Conservation (phyloP, 2,888 invertebrate species). For the Yponomeuta plumbellus region DNA sequence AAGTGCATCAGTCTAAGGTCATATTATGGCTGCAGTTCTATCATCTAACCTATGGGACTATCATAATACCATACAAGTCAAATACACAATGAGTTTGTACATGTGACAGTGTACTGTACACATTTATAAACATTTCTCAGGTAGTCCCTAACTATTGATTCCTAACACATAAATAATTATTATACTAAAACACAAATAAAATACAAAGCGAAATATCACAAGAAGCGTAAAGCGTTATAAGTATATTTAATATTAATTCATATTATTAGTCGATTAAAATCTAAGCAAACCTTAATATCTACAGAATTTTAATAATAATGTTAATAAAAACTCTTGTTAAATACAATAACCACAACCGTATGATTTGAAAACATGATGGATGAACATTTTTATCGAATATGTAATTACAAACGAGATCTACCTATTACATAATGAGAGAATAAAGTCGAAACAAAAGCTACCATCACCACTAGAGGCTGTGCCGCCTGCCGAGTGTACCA, state of each 20-base stretch:
- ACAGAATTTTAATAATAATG: constrained; percentile 5
- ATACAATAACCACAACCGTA: constrained; percentile 13
- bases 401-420: constrained; percentile 6
- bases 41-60: background rate
- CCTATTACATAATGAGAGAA: background rate
- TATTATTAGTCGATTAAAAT: background rate
- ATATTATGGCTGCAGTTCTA: background rate
- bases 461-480: constrained; percentile 54
- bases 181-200: constrained; percentile 46
- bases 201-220: constrained; percentile 72
- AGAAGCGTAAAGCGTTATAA: constrained; percentile 59
- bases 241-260: background rate
- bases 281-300: constrained; percentile 12
- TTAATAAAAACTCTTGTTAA: constrained; percentile 5
- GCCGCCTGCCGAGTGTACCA: constrained; percentile 51
- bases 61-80: background rate
- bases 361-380: background rate
- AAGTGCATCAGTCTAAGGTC: constrained; percentile 36
- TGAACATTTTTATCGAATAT: background rate
- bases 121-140: background rate
- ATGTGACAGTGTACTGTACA: background rate
- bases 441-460: constrained; percentile 36
- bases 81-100: constrained; percentile 5
- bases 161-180: constrained; percentile 11
- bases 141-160: background rate